Evolutionary conservation across 2,888 invertebrate species (phyloP).

Genomic region (Tetropium fuscum): DNA sequence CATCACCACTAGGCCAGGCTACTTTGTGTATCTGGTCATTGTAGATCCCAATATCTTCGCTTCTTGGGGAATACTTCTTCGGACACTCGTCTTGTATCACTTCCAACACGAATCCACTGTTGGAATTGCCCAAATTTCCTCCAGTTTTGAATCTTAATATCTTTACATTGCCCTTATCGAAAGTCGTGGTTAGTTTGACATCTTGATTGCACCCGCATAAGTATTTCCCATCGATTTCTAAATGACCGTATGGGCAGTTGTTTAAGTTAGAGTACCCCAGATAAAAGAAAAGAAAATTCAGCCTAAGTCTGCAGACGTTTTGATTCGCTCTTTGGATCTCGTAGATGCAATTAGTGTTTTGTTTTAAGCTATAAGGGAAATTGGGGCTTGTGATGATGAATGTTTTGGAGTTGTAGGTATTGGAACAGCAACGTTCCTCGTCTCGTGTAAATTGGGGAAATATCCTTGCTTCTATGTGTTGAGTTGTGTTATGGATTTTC

Average conservation of each 20-base stretch:
- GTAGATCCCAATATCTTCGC: constrained; percentile 18
- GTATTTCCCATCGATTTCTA: constrained; percentile 70
- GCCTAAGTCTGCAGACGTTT: constrained; percentile 68
- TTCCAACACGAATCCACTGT: constrained; percentile 70
- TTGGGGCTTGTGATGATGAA: constrained; percentile 71
- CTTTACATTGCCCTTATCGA: constrained; percentile 62
- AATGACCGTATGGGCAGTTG: constrained; percentile 67
- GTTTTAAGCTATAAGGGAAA: constrained; percentile 67
- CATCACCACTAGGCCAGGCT: constrained; percentile 46
- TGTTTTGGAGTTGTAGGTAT: constrained; percentile 62
- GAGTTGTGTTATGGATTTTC: too few species aligned
- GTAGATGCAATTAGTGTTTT: constrained; percentile 67
- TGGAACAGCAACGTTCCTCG: constrained; percentile 62
- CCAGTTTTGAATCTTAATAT: constrained; percentile 64
- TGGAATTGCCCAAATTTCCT: constrained; percentile 62
- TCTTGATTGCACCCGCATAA: constrained; percentile 71
- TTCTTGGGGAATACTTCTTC: constrained; percentile 51
- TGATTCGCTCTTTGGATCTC: constrained; percentile 66
- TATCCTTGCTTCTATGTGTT: constrained; percentile 25
- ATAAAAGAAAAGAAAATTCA: constrained; percentile 70
- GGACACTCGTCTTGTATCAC: constrained; percentile 70
- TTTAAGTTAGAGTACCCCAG: constrained; percentile 62
- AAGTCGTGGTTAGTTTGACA: constrained; percentile 59
- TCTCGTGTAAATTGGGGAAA: constrained; percentile 15
- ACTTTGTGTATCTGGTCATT: constrained; percentile 50